Percentiles rank a stretch among this genome's conserved stretches.
Evolutionary conservation across 2,113 vertebrate genomes (phyloP).

Genomic region (Sula dactylatra): DNA sequence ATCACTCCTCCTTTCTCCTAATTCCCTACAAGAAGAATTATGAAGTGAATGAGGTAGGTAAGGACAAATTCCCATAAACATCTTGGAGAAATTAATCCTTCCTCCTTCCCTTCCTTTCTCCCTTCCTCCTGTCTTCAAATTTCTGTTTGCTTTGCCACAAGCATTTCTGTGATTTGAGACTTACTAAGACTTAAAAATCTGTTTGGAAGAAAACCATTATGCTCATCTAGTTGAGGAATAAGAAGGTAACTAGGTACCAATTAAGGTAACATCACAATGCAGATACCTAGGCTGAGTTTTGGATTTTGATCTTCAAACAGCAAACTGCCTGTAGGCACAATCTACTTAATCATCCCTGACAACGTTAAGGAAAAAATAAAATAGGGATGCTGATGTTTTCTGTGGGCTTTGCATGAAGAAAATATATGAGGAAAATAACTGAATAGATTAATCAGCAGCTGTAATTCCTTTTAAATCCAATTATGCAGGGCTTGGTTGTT

Average conservation of each 20-base stretch:
- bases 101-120: neutral
- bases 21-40: neutral
- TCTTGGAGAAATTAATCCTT: neutral
- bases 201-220: neutral
- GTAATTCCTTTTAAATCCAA: neutral
- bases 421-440: neutral
- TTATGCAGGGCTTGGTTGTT: neutral
- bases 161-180: neutral
- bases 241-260: neutral
- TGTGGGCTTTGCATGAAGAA: neutral
- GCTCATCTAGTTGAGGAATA: neutral
- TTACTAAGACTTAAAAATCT: neutral
- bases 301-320: neutral
- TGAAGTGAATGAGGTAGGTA: neutral
- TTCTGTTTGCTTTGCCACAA: neutral
- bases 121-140: neutral
- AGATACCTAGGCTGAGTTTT: neutral
- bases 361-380: neutral
- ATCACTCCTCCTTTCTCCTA: neutral
- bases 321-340: neutral
- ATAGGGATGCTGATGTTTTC: neutral
- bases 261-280: neutral
- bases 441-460: neutral
- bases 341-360: neutral
- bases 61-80: neutral